Base-by-base conservation (phyloP, 2,797 vertebrate genomes). In the Galago senegalensis region DNA sequence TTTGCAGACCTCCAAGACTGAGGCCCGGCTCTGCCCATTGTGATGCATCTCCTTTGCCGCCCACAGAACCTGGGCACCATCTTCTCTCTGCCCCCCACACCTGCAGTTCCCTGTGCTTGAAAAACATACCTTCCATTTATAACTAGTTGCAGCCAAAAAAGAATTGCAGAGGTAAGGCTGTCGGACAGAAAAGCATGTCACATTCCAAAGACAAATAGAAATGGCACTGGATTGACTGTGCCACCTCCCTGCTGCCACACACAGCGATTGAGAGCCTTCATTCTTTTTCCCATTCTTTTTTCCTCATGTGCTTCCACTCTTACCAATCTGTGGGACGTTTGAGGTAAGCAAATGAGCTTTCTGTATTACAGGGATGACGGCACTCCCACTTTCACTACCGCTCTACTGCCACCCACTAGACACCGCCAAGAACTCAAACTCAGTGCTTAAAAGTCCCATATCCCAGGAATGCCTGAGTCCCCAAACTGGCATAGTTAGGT, bases 101-200 rank as follows among this genome's bases (percentile, higher is more conserved):
- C 60, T 46, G 25, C 0, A 4, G 25, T n/a, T 60, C 46, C 21
- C 21, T 25, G 3, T 73, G 34, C 17, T 14, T 40, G 21, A 90
- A 77, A 53, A 77, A 93, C 7, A 2, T 3, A 40, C 14, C 40
- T 4, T 87, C 58, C 69, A 77, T 58, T 76, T 75, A 40, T 81
- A 80, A 94, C 65, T 85, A 77, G 34, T 43, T 88, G 31, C 29
- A 94, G 21, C 34, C 49, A 76, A 61, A 89, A 83, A 65, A 65
- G 76, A 97, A 31, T 37, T 60, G 8, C 43, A 83, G 43, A 89
- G 49, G 40, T 61, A 72, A 56, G 49, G 69, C 46, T 79, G 34
- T 81, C 27, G 3, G 61, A 82, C 31, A 53, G 46, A 40, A 89
- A 91, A 89, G 58, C 2, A 40, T 18, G 34, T 53, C 37, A 3